Percentiles rank a stretch among this genome's conserved stretches.
phyloP scores from a whole-genome alignment of 2,797 vertebrate species.

The Bradypodion pumilum region DNA sequence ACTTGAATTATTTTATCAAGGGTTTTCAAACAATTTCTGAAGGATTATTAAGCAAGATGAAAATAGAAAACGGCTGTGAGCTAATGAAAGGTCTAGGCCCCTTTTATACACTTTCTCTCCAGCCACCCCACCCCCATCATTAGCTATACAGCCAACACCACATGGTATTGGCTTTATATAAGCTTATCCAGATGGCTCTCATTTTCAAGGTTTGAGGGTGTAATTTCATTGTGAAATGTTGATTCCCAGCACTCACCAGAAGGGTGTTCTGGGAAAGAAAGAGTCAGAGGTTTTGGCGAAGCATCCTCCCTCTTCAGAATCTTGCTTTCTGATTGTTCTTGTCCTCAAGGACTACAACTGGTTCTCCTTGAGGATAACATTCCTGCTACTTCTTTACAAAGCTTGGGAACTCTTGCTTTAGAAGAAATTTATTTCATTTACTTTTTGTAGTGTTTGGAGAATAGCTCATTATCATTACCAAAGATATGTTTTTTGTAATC shows the following conservation, averaged over 20 bases:
- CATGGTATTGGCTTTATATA: constrained; percentile 9
- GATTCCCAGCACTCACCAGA: background rate
- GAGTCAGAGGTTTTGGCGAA: background rate
- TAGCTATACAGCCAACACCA: background rate
- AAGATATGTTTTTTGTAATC: no score
- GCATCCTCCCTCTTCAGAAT: background rate
- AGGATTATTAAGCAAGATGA: constrained; percentile 30
- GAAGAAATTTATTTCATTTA: no score
- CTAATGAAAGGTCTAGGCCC: background rate
- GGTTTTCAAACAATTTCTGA: constrained; percentile 40
- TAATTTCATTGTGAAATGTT: constrained; percentile 19
- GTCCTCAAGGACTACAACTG: background rate
- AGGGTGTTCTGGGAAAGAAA: background rate
- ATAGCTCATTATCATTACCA: no score
- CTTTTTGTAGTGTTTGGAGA: no score
- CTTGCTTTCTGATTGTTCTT: background rate
- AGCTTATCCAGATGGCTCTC: constrained; percentile 26
- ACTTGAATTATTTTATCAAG: constrained; percentile 46
- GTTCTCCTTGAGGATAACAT: background rate
- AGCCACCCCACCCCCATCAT: background rate
- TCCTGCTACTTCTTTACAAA: background rate
- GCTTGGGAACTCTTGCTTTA: background rate
- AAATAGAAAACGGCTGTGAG: constrained; percentile 10
- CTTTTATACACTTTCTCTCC: background rate
- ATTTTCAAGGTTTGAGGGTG: background rate